Evolutionary conservation across 2,113 vertebrate genomes (phyloP), one percentile per base, ranked within the genome.

Genomic region (Stegastes partitus): DNA sequence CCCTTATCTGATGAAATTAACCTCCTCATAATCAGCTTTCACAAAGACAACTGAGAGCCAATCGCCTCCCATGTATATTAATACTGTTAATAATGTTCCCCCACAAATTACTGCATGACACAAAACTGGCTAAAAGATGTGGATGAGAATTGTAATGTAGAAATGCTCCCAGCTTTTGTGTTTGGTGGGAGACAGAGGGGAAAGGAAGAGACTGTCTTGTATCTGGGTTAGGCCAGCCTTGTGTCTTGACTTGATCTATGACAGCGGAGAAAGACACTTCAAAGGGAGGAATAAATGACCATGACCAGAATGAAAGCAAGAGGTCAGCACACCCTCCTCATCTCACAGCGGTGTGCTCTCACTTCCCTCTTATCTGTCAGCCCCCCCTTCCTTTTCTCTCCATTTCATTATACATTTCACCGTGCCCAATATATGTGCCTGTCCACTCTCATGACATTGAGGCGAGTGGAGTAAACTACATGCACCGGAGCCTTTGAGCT

Each of bases 1-100:
- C 77, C 44, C 45, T 85, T 85, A 90, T 91, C 87, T 87, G 77
- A 89, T 90, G 67, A 88, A 88, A 88, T 91, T 85, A 90, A 83
- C 85, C 68, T 85, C 77, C 69, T 87, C 68, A 71, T 91, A 87
- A 91, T 89, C 86, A 83, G 86, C 86, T 86, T 82, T 79, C 81
- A 85, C 69, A 86, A 81, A 89, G 87, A 88, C 85, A 80, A 55
- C 80, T 77, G 63, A 87, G 78, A 77, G 50, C 64, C 55, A 68
- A 2, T 70, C 85, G 78, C 47, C 80, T 81, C 58, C 72, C 9
- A 64, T 68, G 59, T 67, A 55, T 69, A 81, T 84, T 83, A 87
- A 68, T 70, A 54, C 69, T 39, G 77, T 65, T 86, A 79, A 82
- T 80, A 79, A 74, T 73, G 64, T 63, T 78, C 63, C 87, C 65